Base-by-base conservation (phyloP, 2,113 vertebrate species). In the Nothobranchius kuhntae region DNA sequence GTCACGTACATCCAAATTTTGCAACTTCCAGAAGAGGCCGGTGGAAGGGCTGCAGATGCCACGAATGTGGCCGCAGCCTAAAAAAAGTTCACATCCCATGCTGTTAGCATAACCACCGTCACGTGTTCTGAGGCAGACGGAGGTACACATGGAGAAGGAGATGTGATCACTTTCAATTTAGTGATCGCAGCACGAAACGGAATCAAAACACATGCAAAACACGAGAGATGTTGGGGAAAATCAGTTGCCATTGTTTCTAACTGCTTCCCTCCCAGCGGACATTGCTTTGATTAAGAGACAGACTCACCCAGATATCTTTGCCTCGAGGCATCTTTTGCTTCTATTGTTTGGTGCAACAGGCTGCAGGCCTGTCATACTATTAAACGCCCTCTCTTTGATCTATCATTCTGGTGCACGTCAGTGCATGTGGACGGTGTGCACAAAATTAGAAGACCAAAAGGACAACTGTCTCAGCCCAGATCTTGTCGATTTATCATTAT, bases 71-170 rank as follows among this genome's bases (percentile, higher is more conserved):
- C 85, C 75, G 15, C 83, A 88, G 77, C 71, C 86, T 89, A 85
- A 87, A 91, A 89, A 87, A 85, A 86, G 87, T 87, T 77, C 83
- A 71, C 81, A 65, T 89, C 85, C 73, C 82, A 68, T 86, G 88
- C 88, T 85, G 85, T 87, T 83, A 84, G 82, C 80, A 86, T 72
- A 89, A 87, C 82, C 82, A 68, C 54, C 60, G 82, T 89, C 86
- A 90, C 84, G 83, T 87, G 85, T 79, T 77, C 60, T 61, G 80
- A 69, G 76, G 51, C 62, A 66, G 69, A 35, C 17, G 56, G 44
- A 13, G 47, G 35, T 51, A 69, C 50, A 52, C 61, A 71, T 45
- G 44, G 17, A 36, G 30, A 60, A 56, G 30, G 71, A 78, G n/a
- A 63, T 44, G 65, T 17, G 77, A 66, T 70, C 38, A 52, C 69